A percentile compares a stretch with the other conserved stretches of the same genome.
Conservation (phyloP, 1,140 invertebrate species). For the Drosophila nigromelanica region DNA sequence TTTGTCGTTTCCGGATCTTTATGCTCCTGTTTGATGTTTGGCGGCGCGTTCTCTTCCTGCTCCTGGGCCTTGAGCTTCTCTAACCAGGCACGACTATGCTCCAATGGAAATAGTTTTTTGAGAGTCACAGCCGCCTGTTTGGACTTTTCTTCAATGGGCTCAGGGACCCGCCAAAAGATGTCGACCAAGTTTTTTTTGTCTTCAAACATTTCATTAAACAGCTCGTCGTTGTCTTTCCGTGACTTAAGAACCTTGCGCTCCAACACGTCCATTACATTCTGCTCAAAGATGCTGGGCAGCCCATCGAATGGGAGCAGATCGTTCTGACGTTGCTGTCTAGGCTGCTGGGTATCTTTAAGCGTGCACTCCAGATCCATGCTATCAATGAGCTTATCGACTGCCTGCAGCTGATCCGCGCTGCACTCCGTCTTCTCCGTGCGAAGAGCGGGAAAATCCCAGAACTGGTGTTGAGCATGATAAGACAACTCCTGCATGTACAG, state of each 20-base stretch:
- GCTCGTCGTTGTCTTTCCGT: constrained; percentile 16
- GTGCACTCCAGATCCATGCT: constrained; percentile 66
- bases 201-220: constrained; percentile 27
- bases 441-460: constrained; percentile 73
- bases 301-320: constrained; percentile 71
- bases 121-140: constrained; percentile 58
- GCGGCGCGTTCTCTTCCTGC: constrained; percentile 18
- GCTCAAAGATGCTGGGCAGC: constrained; percentile 69
- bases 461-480: constrained; percentile 70
- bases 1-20: constrained; percentile 14
- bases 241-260: constrained; percentile 51
- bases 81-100: constrained; percentile 58
- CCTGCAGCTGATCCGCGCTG: constrained; percentile 57
- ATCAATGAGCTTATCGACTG: constrained; percentile 73
- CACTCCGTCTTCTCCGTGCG: constrained; percentile 65
- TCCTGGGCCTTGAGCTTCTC: constrained; percentile 66
- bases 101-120: constrained; percentile 69
- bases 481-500: constrained; percentile 77
- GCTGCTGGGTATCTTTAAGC: constrained; percentile 46
- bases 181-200: constrained; percentile 63
- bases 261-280: constrained; percentile 72
- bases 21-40: constrained; percentile 41
- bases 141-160: constrained; percentile 62
- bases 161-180: constrained; percentile 69
- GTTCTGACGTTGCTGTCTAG: constrained; percentile 49